These are phyloP conservation scores for Idris sp. DNA, from an alignment of 1,140 invertebrate species.

Conservation along the genomic window DNA sequence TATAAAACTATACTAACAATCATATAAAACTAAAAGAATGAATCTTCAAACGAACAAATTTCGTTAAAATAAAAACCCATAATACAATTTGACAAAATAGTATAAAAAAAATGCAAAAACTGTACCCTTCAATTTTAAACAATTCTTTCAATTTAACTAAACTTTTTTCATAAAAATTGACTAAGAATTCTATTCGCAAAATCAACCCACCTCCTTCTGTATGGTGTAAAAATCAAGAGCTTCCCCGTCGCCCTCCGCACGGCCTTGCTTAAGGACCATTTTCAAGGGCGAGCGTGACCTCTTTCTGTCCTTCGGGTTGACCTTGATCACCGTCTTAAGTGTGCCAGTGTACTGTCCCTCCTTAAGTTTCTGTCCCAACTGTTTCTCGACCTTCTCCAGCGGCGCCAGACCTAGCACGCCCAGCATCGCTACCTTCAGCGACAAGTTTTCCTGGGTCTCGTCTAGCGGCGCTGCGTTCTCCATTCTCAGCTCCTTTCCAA, in stretches of 20 bases:
- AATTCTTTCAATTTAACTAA: no score
- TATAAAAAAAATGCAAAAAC: no score
- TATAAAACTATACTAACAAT: no score
- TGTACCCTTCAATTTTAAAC: no score
- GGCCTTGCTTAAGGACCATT: slow-evolving; percentile 88
- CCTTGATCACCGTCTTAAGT: slow-evolving; percentile 88
- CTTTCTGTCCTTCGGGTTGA: slow-evolving; percentile 79
- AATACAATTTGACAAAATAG: no score
- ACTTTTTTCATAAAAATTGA: no score
- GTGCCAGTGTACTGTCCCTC: slow-evolving; percentile 84
- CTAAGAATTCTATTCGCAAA: slow-evolving; percentile 21
- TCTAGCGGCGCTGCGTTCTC: slow-evolving; percentile 51
- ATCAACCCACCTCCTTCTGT: slow-evolving; percentile 86
- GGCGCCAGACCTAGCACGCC: slow-evolving; percentile 75
- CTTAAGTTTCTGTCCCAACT: slow-evolving; percentile 70
- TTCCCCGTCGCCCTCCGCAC: slow-evolving; percentile 80
- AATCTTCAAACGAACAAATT: no score
- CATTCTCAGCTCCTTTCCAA: slow-evolving; percentile 27
- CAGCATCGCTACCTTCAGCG: slow-evolving; percentile 77
- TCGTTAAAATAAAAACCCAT: no score
- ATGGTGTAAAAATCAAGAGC: slow-evolving; percentile 85
- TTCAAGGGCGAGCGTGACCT: slow-evolving; percentile 84
- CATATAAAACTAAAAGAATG: no score
- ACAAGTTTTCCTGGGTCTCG: slow-evolving; percentile 79
- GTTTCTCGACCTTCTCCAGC: slow-evolving; percentile 72